Percentiles rank a stretch among this genome's conserved stretches.
phyloP scores from a whole-genome alignment of 2,797 vertebrate species.

The Hypotaenidia okinawae region DNA sequence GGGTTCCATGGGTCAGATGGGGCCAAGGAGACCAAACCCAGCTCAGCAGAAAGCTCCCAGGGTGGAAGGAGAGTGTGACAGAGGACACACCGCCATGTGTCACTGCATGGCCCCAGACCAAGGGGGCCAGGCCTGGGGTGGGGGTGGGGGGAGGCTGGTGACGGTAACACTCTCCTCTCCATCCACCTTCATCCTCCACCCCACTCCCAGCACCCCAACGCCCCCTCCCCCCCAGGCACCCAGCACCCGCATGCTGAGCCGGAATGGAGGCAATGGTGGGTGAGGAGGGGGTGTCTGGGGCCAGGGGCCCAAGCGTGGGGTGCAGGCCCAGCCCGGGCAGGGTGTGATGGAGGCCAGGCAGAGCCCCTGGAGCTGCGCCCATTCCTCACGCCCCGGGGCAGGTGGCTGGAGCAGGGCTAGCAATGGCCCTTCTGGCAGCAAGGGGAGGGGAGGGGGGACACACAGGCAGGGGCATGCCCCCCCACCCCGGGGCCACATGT shows the following conservation, averaged over 20 bases:
- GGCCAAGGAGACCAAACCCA: not conserved
- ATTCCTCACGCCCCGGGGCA: not conserved
- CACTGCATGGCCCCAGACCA: not conserved
- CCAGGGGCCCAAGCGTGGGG: conserved; percentile 8
- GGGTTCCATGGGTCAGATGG: not conserved
- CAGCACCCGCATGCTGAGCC: conserved; percentile 26
- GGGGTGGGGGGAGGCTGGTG: not conserved
- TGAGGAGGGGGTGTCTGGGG: not conserved
- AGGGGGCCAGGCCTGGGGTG: not conserved
- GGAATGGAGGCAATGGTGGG: not conserved
- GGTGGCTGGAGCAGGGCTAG: conserved; percentile 64
- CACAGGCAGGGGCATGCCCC: fast-evolving
- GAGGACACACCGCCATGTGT: not conserved
- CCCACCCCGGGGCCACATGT: not conserved
- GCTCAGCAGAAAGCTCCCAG: not conserved
- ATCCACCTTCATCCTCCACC: not conserved
- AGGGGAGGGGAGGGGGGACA: not conserved
- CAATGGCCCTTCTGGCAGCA: conserved; percentile 55
- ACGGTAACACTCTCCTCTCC: not conserved
- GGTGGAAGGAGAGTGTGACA: not conserved
- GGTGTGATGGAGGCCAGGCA: conserved; percentile 25
- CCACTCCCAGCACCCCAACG: not conserved
- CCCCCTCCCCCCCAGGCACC: not conserved
- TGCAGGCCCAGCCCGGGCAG: not conserved
- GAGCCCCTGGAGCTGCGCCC: not conserved